Conservation (phyloP, 1,140 invertebrate species). For the Neodiprion virginianus region DNA sequence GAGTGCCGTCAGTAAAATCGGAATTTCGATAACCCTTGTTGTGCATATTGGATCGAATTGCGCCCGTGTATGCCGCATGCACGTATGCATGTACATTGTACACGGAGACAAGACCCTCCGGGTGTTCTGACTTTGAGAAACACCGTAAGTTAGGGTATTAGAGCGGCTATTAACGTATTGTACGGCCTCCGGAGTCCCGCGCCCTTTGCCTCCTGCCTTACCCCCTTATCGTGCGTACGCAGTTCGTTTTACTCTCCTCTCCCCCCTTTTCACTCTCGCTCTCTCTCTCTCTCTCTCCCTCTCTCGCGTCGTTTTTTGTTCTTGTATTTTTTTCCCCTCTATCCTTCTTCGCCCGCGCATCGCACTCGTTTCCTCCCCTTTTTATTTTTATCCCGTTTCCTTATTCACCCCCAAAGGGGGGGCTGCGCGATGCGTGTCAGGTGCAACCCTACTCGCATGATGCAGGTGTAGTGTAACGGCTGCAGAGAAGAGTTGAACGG, state of each 20-base stretch:
- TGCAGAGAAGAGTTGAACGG: neutral
- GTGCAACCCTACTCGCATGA: neutral
- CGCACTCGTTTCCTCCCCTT: no score
- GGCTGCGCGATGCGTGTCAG: neutral
- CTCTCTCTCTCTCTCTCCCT: neutral
- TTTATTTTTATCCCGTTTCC: no score
- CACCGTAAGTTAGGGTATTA: slow-evolving; percentile 7
- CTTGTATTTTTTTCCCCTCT: no score
- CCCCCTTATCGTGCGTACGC: slow-evolving; percentile 6
- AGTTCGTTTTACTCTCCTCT: slow-evolving; percentile 4
- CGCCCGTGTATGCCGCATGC: no score
- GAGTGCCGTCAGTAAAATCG: no score
- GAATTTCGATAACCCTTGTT: no score
- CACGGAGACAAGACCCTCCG: no score
- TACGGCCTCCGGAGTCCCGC: neutral
- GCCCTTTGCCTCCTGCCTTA: neutral
- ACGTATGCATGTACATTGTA: no score
- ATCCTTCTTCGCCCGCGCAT: no score
- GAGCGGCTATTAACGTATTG: slow-evolving; percentile 7
- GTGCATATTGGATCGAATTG: no score
- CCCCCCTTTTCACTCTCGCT: neutral
- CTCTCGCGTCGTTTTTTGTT: no score
- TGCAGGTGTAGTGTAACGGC: neutral
- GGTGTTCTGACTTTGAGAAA: neutral
- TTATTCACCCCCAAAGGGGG: neutral